A percentile compares a stretch with the other conserved stretches of the same genome.
phyloP scores from a whole-genome alignment of 2,113 vertebrate genomes.

The Axis porcinus region DNA sequence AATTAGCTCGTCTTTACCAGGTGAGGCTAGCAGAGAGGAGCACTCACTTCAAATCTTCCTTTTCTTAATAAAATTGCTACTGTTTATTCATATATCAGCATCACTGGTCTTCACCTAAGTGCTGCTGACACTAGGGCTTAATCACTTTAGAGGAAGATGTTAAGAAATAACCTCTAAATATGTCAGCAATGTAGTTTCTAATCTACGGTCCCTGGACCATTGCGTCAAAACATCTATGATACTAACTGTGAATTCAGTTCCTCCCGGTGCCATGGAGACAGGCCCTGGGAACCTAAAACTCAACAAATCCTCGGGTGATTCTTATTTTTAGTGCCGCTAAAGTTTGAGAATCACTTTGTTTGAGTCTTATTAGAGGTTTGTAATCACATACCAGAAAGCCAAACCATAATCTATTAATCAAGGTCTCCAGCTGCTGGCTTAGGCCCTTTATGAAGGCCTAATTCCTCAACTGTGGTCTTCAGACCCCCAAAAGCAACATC shows the following conservation, averaged over 20 bases:
- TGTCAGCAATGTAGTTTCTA: neutral
- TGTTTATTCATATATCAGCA: neutral
- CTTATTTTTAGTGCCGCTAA: neutral
- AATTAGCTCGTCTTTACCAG: neutral
- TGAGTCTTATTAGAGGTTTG: neutral
- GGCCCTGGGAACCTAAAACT: neutral
- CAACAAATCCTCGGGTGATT: neutral
- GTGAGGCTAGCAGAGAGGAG: neutral
- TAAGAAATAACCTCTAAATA: neutral
- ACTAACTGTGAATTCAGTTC: neutral
- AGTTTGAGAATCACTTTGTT: neutral
- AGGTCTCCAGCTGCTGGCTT: neutral
- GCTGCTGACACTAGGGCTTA: neutral
- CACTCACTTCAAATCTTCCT: neutral
- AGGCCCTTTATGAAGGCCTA: neutral
- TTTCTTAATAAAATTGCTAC: neutral
- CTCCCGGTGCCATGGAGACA: neutral
- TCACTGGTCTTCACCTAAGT: neutral
- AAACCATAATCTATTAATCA: neutral
- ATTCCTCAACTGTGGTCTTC: neutral
- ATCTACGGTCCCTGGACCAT: neutral
- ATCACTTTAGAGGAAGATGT: neutral
- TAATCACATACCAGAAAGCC: neutral
- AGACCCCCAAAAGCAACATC: neutral
- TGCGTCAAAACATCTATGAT: neutral